A percentile compares a stretch with the other conserved stretches of the same genome.
These are phyloP conservation scores for Patella vulgata DNA, from an alignment of 1,140 invertebrate genomes.

Conservation along the genomic window DNA sequence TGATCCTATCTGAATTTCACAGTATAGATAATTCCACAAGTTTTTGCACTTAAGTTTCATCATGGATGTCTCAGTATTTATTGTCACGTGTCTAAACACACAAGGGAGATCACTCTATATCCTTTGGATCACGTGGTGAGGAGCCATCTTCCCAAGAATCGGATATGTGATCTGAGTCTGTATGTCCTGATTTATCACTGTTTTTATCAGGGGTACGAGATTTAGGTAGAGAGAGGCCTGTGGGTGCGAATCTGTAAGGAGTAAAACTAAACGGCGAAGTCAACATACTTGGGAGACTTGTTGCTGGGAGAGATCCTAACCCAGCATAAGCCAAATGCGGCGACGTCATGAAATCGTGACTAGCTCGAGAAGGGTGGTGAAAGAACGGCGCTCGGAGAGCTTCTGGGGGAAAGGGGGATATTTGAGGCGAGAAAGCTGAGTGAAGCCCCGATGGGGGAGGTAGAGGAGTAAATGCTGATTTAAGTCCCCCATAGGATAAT, in stretches of 20 bases:
- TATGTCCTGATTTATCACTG: slow-evolving; percentile 35
- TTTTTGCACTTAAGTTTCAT: too few relatives aligned
- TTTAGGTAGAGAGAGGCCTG: slow-evolving; percentile 15
- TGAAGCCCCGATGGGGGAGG: slow-evolving; percentile 49
- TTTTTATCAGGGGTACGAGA: slow-evolving; percentile 36
- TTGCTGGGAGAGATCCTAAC: slow-evolving; percentile 24
- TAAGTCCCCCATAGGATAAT: slow-evolving; percentile 41
- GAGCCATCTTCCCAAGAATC: slow-evolving; percentile 46
- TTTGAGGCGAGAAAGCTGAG: slow-evolving; percentile 58
- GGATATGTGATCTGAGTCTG: slow-evolving; percentile 43
- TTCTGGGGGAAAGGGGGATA: slow-evolving; percentile 43
- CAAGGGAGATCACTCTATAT: slow-evolving; percentile 21
- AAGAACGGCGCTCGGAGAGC: slow-evolving; percentile 42
- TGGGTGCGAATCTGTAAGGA: slow-evolving; percentile 40
- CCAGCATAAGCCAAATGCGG: slow-evolving; percentile 39
- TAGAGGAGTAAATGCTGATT: slow-evolving; percentile 64
- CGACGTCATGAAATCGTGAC: slow-evolving; percentile 25
- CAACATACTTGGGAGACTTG: slow-evolving; percentile 38
- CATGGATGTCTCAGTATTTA: too few relatives aligned
- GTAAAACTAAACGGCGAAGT: slow-evolving; percentile 43
- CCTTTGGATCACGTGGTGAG: slow-evolving; percentile 24
- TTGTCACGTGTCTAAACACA: too few relatives aligned
- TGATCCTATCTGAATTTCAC: too few relatives aligned
- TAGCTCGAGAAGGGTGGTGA: slow-evolving; percentile 18
- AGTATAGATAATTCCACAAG: too few relatives aligned